Conservation (phyloP, 2,797 vertebrate species). For the Propithecus perrieri region DNA sequence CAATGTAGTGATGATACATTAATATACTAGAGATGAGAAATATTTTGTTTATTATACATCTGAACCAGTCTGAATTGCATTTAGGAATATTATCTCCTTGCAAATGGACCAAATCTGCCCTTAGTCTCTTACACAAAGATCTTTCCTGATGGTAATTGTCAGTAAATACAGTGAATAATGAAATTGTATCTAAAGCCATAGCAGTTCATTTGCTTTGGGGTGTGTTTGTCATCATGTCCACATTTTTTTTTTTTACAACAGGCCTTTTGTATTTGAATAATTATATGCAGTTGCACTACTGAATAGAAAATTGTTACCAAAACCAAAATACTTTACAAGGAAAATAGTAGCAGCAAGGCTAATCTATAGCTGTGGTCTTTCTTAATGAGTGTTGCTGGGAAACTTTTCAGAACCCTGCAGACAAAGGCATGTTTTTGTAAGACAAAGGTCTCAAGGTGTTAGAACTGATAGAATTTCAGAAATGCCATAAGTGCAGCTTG, state of each 20-base stretch:
- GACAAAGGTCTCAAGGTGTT: slow-evolving; percentile 84
- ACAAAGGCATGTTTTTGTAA: slow-evolving; percentile 79
- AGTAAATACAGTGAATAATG: slow-evolving; percentile 45
- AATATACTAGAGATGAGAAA: background rate
- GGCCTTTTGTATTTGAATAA: slow-evolving; percentile 73
- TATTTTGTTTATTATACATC: slow-evolving; percentile 27
- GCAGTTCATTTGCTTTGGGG: slow-evolving; percentile 53
- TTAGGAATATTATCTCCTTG: slow-evolving; percentile 37
- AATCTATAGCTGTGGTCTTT: slow-evolving; percentile 75
- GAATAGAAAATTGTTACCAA: slow-evolving; percentile 73
- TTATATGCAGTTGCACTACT: slow-evolving; percentile 66
- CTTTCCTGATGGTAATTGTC: slow-evolving; percentile 40
- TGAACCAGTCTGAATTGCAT: background rate
- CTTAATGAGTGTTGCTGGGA: slow-evolving; percentile 81
- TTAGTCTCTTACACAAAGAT: background rate
- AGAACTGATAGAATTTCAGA: slow-evolving; percentile 84
- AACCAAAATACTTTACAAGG: slow-evolving; percentile 54
- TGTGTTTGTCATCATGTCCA: slow-evolving; percentile 64
- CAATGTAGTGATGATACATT: background rate
- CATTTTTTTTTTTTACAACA: slow-evolving; percentile 55
- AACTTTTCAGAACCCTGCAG: slow-evolving; percentile 80
- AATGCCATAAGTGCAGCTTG: slow-evolving; percentile 82
- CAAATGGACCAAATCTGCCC: background rate
- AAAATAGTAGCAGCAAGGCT: slow-evolving; percentile 75
- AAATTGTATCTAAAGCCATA: slow-evolving; percentile 44